Percentiles rank a stretch among this genome's conserved stretches.
Conservation (phyloP, 2,888 invertebrate species). For the Acronicta leporina region DNA sequence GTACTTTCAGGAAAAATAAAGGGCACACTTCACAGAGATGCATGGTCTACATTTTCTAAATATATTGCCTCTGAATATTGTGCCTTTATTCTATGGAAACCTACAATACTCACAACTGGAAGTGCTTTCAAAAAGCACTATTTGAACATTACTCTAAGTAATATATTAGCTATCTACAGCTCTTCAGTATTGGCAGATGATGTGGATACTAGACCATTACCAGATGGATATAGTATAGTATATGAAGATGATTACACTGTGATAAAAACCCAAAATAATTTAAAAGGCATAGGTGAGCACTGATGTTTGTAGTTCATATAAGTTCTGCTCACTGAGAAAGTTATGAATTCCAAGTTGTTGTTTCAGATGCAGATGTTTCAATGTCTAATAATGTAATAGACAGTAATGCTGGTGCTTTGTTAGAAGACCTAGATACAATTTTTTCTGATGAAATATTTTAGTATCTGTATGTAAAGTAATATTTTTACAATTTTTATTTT, state of each 20-base stretch:
- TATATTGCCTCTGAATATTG: slow-evolving; percentile 81
- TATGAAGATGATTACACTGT: slow-evolving; percentile 75
- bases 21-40: slow-evolving; percentile 84
- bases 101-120: slow-evolving; percentile 84
- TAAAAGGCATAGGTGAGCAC: slow-evolving; percentile 67
- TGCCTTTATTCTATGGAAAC: slow-evolving; percentile 77
- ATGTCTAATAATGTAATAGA: slow-evolving; percentile 51
- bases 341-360: slow-evolving; percentile 7
- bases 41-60: slow-evolving; percentile 81
- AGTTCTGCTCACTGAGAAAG: neutral
- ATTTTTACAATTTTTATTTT: no score
- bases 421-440: slow-evolving; percentile 77
- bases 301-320: neutral
- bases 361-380: slow-evolving; percentile 68
- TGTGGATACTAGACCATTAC: slow-evolving; percentile 61
- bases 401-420: slow-evolving; percentile 63
- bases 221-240: slow-evolving; percentile 70
- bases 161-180: slow-evolving; percentile 81
- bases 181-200: slow-evolving; percentile 69
- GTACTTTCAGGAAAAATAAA: slow-evolving; percentile 78
- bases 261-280: slow-evolving; percentile 68
- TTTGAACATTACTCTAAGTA: slow-evolving; percentile 81
- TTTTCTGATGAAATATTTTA: slow-evolving; percentile 81
- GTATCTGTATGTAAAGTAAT: slow-evolving; percentile 9
- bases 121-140: slow-evolving; percentile 83